A percentile compares a stretch with the other conserved stretches of the same genome.
Conservation (phyloP, 2,888 invertebrate genomes). For the Ethmia dodecea region DNA sequence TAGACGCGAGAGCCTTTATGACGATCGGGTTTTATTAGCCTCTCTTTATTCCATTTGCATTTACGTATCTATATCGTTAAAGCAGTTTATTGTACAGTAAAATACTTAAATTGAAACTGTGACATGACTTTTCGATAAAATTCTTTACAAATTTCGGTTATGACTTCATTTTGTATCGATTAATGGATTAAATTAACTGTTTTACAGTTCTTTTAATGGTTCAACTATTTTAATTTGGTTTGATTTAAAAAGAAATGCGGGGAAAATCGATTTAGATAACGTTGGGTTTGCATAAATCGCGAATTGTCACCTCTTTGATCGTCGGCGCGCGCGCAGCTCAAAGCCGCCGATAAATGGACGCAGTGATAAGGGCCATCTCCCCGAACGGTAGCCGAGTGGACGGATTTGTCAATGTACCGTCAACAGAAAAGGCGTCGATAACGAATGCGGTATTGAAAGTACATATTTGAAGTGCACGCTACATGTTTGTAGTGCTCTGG, state of each 20-base stretch:
- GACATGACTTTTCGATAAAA: too few relatives aligned
- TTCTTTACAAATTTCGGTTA: too few relatives aligned
- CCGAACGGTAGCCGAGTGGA: slow-evolving; percentile 65
- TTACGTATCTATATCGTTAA: slow-evolving; percentile 36
- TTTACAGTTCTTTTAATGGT: too few relatives aligned
- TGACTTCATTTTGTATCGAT: too few relatives aligned
- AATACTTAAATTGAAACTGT: too few relatives aligned
- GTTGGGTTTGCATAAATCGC: slow-evolving; percentile 38
- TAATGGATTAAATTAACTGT: too few relatives aligned
- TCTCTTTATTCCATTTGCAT: slow-evolving; percentile 58
- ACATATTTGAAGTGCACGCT: slow-evolving; percentile 37
- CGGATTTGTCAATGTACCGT: slow-evolving; percentile 69
- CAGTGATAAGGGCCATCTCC: slow-evolving; percentile 51
- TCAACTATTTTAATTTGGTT: too few relatives aligned
- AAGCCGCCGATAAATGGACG: slow-evolving; percentile 58
- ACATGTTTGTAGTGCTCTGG: slow-evolving; percentile 27
- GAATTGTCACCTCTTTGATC: slow-evolving; percentile 68
- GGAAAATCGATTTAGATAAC: slow-evolving; percentile 5
- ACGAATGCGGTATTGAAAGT: slow-evolving; percentile 29
- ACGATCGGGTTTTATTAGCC: slow-evolving; percentile 50
- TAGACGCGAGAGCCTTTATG: slow-evolving; percentile 56
- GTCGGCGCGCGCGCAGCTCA: slow-evolving; percentile 58
- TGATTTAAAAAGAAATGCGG: too few relatives aligned
- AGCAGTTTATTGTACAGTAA: too few relatives aligned
- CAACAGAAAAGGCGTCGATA: slow-evolving; percentile 45